phyloP scores from a whole-genome alignment of 2,888 invertebrate species.

The Sinohyriopsis cumingii region DNA sequence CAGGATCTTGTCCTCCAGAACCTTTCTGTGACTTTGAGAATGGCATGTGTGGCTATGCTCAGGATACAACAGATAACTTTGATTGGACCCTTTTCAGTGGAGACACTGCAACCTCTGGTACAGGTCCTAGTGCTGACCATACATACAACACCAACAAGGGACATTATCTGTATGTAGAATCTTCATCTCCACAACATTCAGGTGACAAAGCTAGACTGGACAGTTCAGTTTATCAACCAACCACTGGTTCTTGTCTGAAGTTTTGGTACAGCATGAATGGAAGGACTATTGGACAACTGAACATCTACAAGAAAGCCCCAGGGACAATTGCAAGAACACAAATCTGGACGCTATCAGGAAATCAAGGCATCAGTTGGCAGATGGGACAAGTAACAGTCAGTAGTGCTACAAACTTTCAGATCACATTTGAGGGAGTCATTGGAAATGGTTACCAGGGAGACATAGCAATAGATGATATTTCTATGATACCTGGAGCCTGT shows the following conservation, averaged over 20 bases:
- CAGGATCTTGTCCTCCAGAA: conserved; percentile 47
- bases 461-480: conserved; percentile 70
- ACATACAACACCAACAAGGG: conserved; percentile 59
- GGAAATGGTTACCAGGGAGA: conserved; percentile 52
- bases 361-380: conserved; percentile 62
- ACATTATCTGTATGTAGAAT: conserved; percentile 64
- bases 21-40: conserved; percentile 60
- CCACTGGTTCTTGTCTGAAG: conserved; percentile 56
- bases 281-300: conserved; percentile 48
- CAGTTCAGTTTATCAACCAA: conserved; percentile 46
- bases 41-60: conserved; percentile 58
- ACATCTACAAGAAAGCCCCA: conserved; percentile 43
- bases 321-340: conserved; percentile 20
- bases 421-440: conserved; percentile 63
- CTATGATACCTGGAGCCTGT: conserved; percentile 43
- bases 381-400: conserved; percentile 53
- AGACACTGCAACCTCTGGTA: conserved; percentile 42
- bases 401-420: conserved; percentile 30
- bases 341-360: conserved; percentile 55
- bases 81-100: conserved; percentile 56
- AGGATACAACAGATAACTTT: conserved; percentile 55
- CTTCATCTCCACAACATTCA: conserved; percentile 46
- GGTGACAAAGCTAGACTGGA: conserved; percentile 60
- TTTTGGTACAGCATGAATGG: conserved; percentile 70
- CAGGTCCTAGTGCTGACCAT: conserved; percentile 64